Percentiles rank a stretch among this genome's conserved stretches.
phyloP scores from a whole-genome alignment of 2,113 vertebrate genomes.

The Tyto alba region DNA sequence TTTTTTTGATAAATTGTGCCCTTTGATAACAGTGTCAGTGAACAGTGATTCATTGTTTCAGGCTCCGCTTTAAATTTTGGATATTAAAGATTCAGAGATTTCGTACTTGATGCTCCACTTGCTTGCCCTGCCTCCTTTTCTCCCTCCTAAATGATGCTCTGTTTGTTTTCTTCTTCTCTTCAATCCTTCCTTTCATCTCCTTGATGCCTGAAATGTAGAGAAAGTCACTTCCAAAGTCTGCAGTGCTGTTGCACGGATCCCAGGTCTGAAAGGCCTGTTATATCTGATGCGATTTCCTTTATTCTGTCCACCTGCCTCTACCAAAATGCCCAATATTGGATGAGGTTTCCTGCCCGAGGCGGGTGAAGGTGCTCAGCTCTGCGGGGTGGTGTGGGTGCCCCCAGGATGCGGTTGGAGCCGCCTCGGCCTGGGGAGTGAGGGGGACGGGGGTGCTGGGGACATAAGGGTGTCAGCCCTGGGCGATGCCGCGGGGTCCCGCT shows the following conservation, averaged over 20 bases:
- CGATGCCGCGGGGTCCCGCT: neutral
- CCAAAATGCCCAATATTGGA: rapidly evolving
- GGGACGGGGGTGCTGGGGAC: neutral
- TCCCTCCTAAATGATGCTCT: neutral
- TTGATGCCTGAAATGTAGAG: neutral
- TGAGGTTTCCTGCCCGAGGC: rapidly evolving
- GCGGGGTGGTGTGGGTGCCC: too few relatives aligned
- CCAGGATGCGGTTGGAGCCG: too few relatives aligned
- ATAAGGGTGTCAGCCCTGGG: rapidly evolving
- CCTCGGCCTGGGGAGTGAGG: rapidly evolving
- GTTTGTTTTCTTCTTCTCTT: neutral
- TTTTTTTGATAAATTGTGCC: neutral
- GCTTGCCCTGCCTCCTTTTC: neutral
- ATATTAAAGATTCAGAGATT: neutral
- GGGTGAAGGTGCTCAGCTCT: neutral
- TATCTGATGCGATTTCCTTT: rapidly evolving
- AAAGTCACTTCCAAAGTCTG: neutral
- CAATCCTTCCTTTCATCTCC: neutral
- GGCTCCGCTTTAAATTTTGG: neutral
- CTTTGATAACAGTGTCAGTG: neutral
- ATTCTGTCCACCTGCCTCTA: neutral
- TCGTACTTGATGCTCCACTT: rapidly evolving
- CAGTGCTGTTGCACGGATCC: neutral
- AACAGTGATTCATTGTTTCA: neutral
- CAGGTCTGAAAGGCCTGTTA: neutral